A percentile compares a stretch with the other conserved stretches of the same genome.
Evolutionary conservation across 2,888 invertebrate genomes (phyloP).

Genomic region (Acholoe squamosa): DNA sequence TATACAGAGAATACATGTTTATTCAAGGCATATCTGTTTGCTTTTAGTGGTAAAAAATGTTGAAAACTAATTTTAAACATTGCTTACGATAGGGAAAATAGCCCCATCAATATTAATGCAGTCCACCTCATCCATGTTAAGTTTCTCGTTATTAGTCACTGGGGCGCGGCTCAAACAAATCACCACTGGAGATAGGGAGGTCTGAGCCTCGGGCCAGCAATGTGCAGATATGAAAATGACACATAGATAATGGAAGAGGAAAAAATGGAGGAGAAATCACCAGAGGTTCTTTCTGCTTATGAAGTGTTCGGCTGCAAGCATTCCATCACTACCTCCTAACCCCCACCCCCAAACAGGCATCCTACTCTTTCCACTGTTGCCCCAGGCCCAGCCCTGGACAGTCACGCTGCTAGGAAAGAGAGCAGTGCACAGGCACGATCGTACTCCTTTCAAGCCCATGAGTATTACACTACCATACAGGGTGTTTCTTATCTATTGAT

Average conservation of each 20-base stretch:
- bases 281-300: not conserved
- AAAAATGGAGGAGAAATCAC: not conserved
- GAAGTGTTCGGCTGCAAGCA: not conserved
- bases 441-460: too few species aligned
- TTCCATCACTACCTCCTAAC: not conserved
- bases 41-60: too few species aligned
- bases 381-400: too few species aligned
- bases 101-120: not conserved
- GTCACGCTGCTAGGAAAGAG: too few species aligned
- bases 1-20: too few species aligned
- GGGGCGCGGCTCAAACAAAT: not conserved
- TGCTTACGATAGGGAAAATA: not conserved
- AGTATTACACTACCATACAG: not conserved
- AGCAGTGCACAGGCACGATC: too few species aligned
- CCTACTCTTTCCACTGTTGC: not conserved
- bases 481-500: too few species aligned
- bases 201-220: not conserved
- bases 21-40: too few species aligned
- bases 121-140: not conserved
- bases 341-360: not conserved
- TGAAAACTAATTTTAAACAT: too few species aligned
- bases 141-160: constrained; percentile 1
- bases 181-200: not conserved
- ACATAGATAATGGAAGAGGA: not conserved
- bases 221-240: not conserved